phyloP scores from a whole-genome alignment of 1,140 invertebrate species.

The Trichoplusia ni region DNA sequence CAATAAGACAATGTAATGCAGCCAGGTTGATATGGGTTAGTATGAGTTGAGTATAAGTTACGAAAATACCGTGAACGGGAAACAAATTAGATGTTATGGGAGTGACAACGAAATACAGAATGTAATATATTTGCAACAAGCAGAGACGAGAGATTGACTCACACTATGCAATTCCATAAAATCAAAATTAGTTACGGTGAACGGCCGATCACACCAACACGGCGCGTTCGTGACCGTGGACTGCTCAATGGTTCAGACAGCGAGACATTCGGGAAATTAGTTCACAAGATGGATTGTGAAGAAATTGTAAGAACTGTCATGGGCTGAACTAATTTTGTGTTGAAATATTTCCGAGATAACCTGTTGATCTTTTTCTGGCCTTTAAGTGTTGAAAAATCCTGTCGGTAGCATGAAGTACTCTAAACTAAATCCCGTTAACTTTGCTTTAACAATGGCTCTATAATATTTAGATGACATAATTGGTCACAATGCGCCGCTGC shows the following conservation, averaged over 20 bases:
- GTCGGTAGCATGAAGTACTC: not conserved
- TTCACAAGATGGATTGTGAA: not conserved
- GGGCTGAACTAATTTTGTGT: slow-evolving; percentile 9
- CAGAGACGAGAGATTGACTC: slow-evolving; percentile 28
- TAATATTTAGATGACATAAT: not conserved
- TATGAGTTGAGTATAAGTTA: not conserved
- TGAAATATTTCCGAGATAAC: not conserved
- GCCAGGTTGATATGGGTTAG: not conserved
- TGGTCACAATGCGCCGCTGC: not conserved
- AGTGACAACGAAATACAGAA: slow-evolving; percentile 7
- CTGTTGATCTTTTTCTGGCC: not conserved
- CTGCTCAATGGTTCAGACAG: slow-evolving; percentile 15
- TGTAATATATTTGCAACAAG: slow-evolving; percentile 20
- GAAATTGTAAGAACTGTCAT: slow-evolving; percentile 4
- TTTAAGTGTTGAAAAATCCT: not conserved
- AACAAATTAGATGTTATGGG: slow-evolving; percentile 28
- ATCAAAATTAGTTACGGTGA: slow-evolving; percentile 48
- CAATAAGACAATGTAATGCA: not conserved
- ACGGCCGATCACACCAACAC: slow-evolving; percentile 41
- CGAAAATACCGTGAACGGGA: not conserved
- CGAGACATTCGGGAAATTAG: slow-evolving; percentile 15
- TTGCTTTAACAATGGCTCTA: not conserved
- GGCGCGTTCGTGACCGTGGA: slow-evolving; percentile 45
- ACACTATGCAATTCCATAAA: slow-evolving; percentile 46
- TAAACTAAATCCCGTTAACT: not conserved